phyloP scores from a whole-genome alignment of 2,888 invertebrate species.

The Mimachlamys varia region DNA sequence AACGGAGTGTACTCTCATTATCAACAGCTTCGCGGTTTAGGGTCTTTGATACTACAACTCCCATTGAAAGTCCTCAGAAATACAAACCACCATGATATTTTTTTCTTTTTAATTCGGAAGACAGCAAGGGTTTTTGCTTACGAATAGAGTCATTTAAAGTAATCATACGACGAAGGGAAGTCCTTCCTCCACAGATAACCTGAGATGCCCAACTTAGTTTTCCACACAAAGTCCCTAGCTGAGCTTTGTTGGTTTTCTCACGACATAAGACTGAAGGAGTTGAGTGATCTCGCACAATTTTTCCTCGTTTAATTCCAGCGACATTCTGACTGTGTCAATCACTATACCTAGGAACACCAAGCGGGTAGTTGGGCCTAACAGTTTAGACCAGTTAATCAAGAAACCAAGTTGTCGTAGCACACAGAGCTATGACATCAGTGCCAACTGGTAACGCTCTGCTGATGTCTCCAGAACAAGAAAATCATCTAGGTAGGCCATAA shows the following conservation, averaged over 20 bases:
- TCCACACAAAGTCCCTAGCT: too few species aligned
- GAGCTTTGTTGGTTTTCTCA: conserved; percentile 31
- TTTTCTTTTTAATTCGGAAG: too few species aligned
- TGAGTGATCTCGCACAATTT: not conserved
- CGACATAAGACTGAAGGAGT: not conserved
- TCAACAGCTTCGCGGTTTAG: too few species aligned
- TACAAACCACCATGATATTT: too few species aligned
- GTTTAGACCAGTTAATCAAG: conserved; percentile 39
- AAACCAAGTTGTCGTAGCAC: conserved; percentile 42
- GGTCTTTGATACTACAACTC: not conserved
- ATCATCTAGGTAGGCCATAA: conserved; percentile 39
- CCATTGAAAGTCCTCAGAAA: too few species aligned
- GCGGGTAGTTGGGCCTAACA: conserved; percentile 25
- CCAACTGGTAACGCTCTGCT: not conserved
- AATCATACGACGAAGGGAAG: too few species aligned
- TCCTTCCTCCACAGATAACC: too few species aligned
- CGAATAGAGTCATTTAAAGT: too few species aligned
- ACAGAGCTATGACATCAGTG: not conserved
- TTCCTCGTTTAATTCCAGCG: not conserved
- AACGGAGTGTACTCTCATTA: too few species aligned
- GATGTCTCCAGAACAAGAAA: not conserved
- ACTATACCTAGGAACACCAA: conserved; percentile 28
- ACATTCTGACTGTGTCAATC: not conserved
- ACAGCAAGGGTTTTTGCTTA: too few species aligned
- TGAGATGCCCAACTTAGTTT: too few species aligned